Conservation (phyloP, 30 jellyfish, hydroid and myxozoan species). For the Calvadosia cruxmelitensis region DNA sequence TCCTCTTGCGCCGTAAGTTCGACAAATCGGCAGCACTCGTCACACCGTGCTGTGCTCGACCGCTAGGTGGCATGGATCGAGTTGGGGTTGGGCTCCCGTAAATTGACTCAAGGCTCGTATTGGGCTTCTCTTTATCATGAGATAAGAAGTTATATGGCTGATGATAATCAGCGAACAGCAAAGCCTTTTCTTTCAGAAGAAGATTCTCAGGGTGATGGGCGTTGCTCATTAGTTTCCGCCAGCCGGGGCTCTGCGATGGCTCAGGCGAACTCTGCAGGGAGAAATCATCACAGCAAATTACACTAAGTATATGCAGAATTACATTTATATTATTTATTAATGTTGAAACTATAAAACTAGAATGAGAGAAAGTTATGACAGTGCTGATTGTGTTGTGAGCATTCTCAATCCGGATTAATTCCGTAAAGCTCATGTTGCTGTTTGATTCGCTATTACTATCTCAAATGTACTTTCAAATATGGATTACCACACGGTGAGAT, state of each 20-base stretch:
- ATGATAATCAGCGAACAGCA: conserved; percentile 77
- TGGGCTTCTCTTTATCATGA: conserved; percentile 58
- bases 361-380: background rate
- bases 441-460: no score
- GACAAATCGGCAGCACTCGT: conserved; percentile 14
- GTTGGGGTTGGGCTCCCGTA: conserved; percentile 55
- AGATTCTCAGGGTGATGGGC: conserved; percentile 81
- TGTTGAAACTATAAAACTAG: background rate
- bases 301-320: no score
- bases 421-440: no score
- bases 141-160: conserved; percentile 80
- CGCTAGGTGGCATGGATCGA: conserved; percentile 29
- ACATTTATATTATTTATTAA: no score
- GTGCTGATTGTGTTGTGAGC: background rate
- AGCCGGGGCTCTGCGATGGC: conserved; percentile 91
- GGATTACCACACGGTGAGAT: no score
- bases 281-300: no score
- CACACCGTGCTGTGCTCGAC: conserved; percentile 15
- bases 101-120: conserved; percentile 82
- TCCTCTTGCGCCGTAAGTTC: conserved; percentile 23
- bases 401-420: no score
- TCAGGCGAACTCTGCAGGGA: conserved; percentile 47
- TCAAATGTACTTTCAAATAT: no score
- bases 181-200: conserved; percentile 79
- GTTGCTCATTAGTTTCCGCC: conserved; percentile 83